Conservation (phyloP, 1,140 invertebrate species). For the Diachasmimorpha longicaudata region DNA sequence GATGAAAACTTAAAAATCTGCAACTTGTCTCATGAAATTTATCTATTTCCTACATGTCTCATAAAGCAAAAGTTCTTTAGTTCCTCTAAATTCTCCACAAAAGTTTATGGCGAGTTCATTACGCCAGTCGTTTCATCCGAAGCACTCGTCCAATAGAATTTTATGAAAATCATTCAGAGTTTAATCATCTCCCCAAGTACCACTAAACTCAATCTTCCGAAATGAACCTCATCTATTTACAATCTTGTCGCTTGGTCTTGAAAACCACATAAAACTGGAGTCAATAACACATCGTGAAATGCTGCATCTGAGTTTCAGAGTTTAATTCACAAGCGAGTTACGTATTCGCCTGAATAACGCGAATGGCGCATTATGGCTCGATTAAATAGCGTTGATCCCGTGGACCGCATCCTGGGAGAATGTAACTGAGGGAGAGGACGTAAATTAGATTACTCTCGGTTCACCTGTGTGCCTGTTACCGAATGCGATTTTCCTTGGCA, state of each 20-base stretch:
- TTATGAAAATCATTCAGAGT: no score
- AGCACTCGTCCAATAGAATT: no score
- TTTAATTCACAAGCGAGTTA: constrained; percentile 21
- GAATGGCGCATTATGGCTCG: constrained; percentile 12
- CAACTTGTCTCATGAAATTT: no score
- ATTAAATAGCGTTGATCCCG: constrained; percentile 12
- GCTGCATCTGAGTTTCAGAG: constrained; percentile 13
- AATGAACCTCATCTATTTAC: neutral
- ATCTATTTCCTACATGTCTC: no score
- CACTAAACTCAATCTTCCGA: no score
- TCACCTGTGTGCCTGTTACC: neutral
- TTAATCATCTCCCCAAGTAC: no score
- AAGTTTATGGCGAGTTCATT: no score
- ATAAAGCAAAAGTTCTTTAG: no score
- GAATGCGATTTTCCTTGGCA: neutral
- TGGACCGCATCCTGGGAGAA: neutral
- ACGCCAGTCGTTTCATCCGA: no score
- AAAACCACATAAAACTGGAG: neutral
- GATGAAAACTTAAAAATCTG: no score
- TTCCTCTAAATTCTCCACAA: no score
- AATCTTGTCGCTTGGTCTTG: neutral
- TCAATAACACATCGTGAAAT: neutral
- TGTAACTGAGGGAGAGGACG: neutral
- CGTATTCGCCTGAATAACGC: neutral
- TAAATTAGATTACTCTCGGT: neutral